Conservation (phyloP, 2,888 invertebrate genomes). For the Oegoconia quadripuncta region DNA sequence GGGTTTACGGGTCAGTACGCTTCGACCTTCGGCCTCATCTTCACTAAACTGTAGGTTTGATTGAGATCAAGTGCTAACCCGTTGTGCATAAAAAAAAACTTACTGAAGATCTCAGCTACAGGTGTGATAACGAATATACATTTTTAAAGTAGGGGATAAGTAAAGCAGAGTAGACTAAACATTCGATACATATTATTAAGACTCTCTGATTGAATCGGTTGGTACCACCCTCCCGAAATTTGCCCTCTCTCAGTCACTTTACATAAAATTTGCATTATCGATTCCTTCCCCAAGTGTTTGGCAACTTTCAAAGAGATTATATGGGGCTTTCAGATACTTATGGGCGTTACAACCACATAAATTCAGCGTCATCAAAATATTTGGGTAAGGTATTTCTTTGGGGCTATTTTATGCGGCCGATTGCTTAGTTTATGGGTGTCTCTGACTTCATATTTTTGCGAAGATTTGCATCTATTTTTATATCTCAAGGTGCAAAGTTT, state of each 20-base stretch:
- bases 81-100: too few species aligned
- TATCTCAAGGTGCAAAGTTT: conserved; percentile 7
- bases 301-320: conserved; percentile 53
- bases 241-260: conserved; percentile 60
- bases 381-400: conserved; percentile 13
- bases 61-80: too few species aligned
- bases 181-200: conserved; percentile 67
- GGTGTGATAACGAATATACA: not conserved
- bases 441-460: conserved; percentile 1
- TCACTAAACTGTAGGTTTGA: too few species aligned
- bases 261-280: conserved; percentile 75
- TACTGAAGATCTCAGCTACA: not conserved
- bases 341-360: conserved; percentile 35
- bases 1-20: too few species aligned
- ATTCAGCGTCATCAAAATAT: conserved; percentile 39
- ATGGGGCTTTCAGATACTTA: conserved; percentile 36
- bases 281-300: conserved; percentile 42
- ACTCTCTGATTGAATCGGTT: conserved; percentile 30
- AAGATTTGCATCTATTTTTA: conserved; percentile 6
- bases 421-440: conserved; percentile 21
- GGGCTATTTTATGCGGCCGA: conserved; percentile 17
- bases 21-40: too few species aligned
- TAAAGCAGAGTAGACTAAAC: conserved; percentile 52
- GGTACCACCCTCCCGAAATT: conserved; percentile 41
- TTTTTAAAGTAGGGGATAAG: conserved; percentile 32